Evolutionary conservation across 2,797 vertebrate species (phyloP), one percentile per base, ranked within the genome.

Genomic region (Choloepus didactylus): DNA sequence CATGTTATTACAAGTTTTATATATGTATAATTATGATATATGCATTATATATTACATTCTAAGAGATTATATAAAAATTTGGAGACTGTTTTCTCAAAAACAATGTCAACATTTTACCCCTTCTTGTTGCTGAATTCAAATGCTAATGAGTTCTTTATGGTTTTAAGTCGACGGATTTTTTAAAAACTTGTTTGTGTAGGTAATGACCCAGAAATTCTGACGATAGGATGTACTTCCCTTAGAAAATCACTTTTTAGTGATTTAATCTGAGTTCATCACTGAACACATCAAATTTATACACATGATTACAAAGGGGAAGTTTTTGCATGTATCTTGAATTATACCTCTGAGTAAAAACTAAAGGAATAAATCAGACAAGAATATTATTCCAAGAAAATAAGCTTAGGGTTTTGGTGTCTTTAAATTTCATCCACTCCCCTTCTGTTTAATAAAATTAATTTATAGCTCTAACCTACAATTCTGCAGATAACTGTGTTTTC

Each of bases 371-470:
- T 89, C 69, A 89, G 54, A 72, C 31, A 23, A 38, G 41, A 92
- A 69, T 72, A 46, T n/a, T 69, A 54, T 89, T 81, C 31, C 27
- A 66, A 77, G n/a, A 89, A 95, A 90, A 51, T 41, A 60, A 81
- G 16, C 7, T 82, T 66, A 75, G 29, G 6, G 1, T 69, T 82
- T 66, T 35, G 81, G 2, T 46, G 19, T 59, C 75, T 90, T 93
- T 77, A 62, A 38, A 62, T 69, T n/a, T 76, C 19, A 93, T 23
- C 59, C 35, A 9, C 84, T 25, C 23, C 29, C 54, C 31, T 94
- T 90, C 35, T 84, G 51, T 46, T 64, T 81, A 95, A 95, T 85
- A 51, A 64, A 89, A 70, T 64, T 80, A 77, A 87, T 90, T 56
- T 81, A 75, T 69, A 64, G 46, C 35, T 79, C 90, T 73, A 18